Evolutionary conservation across 1,140 invertebrate species (phyloP).

Genomic region (Mactra quadrangularis): DNA sequence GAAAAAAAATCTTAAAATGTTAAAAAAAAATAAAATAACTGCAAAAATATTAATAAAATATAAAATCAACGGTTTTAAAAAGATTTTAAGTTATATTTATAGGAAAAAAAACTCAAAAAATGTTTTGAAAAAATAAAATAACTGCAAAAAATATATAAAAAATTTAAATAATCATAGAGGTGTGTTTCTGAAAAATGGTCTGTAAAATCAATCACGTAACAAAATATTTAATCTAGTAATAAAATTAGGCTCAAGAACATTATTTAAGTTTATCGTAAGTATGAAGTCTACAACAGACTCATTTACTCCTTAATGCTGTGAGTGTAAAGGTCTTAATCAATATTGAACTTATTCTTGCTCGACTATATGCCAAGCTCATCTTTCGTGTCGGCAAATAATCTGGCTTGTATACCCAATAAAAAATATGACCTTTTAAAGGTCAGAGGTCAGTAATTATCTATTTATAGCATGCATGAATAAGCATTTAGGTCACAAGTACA

Average conservation of each 20-base stretch:
- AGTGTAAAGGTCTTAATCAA: slow-evolving; percentile 33
- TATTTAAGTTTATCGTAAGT: background rate
- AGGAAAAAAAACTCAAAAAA: too few species aligned
- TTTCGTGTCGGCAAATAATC: slow-evolving; percentile 44
- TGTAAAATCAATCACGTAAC: too few species aligned
- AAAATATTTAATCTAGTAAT: too few species aligned
- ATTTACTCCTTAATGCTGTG: slow-evolving; percentile 52
- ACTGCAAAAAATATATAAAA: too few species aligned
- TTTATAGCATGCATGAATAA: slow-evolving; percentile 28
- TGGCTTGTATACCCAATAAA: background rate
- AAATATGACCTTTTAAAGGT: background rate
- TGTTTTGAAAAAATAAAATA: too few species aligned
- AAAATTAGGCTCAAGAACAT: slow-evolving; percentile 13
- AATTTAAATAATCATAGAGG: too few species aligned
- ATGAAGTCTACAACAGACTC: slow-evolving; percentile 21
- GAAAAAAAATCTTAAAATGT: too few species aligned
- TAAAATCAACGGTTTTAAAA: too few species aligned
- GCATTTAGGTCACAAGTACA: background rate
- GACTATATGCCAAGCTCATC: slow-evolving; percentile 4
- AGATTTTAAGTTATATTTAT: too few species aligned
- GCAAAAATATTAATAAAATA: too few species aligned
- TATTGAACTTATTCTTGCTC: background rate
- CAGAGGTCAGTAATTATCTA: background rate
- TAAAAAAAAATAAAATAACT: too few species aligned
- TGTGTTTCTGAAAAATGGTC: too few species aligned